Evolutionary conservation across 1,140 invertebrate genomes (phyloP).

Genomic region (Drosophila pseudoananassae): DNA sequence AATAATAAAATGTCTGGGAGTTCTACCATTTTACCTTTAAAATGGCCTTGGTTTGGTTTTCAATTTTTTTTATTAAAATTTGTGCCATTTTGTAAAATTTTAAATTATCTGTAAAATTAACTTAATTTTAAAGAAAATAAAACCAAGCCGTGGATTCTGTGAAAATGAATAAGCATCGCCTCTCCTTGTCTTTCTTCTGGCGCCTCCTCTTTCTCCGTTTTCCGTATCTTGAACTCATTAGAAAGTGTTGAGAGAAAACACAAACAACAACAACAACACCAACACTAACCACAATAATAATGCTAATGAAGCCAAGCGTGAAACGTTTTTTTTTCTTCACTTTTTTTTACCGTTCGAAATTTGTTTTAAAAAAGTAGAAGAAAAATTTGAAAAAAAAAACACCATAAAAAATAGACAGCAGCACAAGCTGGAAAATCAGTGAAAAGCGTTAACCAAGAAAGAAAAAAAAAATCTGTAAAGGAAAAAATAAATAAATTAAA

Average conservation of each 20-base stretch:
- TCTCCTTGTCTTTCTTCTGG: not conserved
- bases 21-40: too few relatives aligned
- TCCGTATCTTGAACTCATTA: conserved; percentile 7
- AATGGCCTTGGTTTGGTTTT: too few relatives aligned
- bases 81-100: too few relatives aligned
- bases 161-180: not conserved
- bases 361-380: conserved; percentile 25
- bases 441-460: conserved; percentile 32
- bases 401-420: conserved; percentile 6
- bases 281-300: conserved; percentile 3
- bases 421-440: conserved; percentile 3
- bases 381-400: conserved; percentile 22
- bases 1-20: too few relatives aligned
- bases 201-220: conserved; percentile 5
- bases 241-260: conserved; percentile 28
- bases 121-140: too few relatives aligned
- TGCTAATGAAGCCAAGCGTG: conserved; percentile 49
- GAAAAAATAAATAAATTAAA: conserved; percentile 21
- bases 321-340: conserved; percentile 18
- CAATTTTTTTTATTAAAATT: too few relatives aligned
- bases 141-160: not conserved
- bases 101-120: too few relatives aligned
- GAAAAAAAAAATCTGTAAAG: not conserved
- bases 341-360: conserved; percentile 29
- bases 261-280: conserved; percentile 22